phyloP scores from a whole-genome alignment of 2,113 vertebrate genomes.

The Piliocolobus tephrosceles region DNA sequence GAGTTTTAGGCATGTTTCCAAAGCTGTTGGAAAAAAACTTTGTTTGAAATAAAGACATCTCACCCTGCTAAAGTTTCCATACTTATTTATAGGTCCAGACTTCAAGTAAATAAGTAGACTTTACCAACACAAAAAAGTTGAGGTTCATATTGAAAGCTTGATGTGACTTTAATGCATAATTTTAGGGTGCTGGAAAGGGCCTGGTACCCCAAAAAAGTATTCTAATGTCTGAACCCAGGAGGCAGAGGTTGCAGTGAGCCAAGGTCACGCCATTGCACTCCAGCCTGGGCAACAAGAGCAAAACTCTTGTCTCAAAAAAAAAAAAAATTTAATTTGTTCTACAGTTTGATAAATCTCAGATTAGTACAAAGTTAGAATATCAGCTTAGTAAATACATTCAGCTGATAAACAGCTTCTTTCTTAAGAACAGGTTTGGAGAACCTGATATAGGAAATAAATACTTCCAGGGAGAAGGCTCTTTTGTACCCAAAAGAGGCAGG shows the following conservation, averaged over 20 bases:
- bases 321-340: neutral
- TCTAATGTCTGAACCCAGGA: neutral
- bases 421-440: constrained; percentile 27
- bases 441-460: neutral
- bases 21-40: neutral
- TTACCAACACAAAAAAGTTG: neutral
- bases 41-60: neutral
- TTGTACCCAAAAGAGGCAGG: neutral
- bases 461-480: neutral
- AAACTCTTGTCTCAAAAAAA: no score
- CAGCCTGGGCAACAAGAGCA: no score
- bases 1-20: neutral
- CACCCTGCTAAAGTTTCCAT: neutral
- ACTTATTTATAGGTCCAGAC: neutral
- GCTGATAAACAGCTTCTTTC: neutral
- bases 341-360: neutral
- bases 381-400: neutral
- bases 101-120: neutral
- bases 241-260: no score
- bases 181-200: neutral
- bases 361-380: neutral
- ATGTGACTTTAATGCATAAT: neutral
- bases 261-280: no score
- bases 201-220: neutral
- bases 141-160: neutral